phyloP scores from a whole-genome alignment of 2,113 vertebrate species.

The Lagopus muta region DNA sequence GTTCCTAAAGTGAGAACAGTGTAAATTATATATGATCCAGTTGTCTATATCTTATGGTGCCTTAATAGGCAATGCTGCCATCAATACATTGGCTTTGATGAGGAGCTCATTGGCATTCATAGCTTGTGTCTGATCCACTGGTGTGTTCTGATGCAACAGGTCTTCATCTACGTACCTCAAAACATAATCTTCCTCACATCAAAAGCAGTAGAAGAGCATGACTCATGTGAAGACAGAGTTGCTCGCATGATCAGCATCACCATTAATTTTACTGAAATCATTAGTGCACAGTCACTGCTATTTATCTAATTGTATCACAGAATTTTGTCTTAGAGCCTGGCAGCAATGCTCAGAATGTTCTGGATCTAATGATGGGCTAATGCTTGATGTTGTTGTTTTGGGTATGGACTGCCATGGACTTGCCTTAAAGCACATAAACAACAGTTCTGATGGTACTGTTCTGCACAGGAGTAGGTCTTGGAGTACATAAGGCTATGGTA shows the following conservation, averaged over 20 bases:
- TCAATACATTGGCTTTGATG: constrained; percentile 47
- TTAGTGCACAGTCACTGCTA: not conserved
- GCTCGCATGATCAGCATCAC: not conserved
- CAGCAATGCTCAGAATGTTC: not conserved
- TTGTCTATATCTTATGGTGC: constrained; percentile 8
- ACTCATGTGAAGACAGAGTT: not conserved
- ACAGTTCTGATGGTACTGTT: not conserved
- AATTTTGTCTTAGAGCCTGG: not conserved
- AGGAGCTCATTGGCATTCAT: constrained; percentile 7
- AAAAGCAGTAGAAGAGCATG: not conserved
- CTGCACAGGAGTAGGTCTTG: not conserved
- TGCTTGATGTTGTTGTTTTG: not conserved
- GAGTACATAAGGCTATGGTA: not conserved
- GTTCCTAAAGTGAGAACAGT: constrained; percentile 59
- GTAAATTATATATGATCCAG: constrained; percentile 57
- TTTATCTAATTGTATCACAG: not conserved
- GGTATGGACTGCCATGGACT: not conserved
- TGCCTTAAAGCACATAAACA: not conserved
- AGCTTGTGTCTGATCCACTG: not conserved
- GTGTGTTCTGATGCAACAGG: constrained; percentile 10
- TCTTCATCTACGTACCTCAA: not conserved
- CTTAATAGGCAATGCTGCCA: constrained; percentile 18
- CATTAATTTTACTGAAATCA: not conserved
- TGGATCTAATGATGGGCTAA: not conserved
- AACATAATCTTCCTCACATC: not conserved